Percentiles rank a stretch among this genome's conserved stretches.
phyloP scores from a whole-genome alignment of 2,797 vertebrate genomes.

The Rachycentron canadum region DNA sequence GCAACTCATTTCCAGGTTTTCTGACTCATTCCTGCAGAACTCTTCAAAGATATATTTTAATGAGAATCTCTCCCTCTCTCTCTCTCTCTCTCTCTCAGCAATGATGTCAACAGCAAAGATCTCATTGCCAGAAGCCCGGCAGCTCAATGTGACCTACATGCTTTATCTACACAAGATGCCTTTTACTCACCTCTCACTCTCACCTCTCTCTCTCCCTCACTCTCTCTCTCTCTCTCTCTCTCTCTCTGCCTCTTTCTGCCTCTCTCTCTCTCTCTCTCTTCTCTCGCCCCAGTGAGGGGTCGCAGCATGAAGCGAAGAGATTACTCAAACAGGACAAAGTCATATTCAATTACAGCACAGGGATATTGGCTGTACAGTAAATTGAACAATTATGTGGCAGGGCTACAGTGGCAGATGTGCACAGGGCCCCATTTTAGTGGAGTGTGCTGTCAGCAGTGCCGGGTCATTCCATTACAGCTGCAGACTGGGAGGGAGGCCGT shows the following conservation, averaged over 20 bases:
- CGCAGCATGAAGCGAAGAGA: constrained; percentile 72
- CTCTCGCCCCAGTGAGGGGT: constrained; percentile 51
- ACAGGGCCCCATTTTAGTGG: constrained; percentile 54
- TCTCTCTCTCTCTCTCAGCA: neutral
- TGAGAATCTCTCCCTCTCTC: neutral
- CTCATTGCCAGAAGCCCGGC: constrained; percentile 45
- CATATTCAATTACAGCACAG: constrained; percentile 79
- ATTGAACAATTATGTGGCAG: constrained; percentile 80
- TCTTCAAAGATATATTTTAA: neutral
- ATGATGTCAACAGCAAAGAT: constrained; percentile 49
- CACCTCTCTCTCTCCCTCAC: neutral
- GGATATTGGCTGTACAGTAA: constrained; percentile 81
- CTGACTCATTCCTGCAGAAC: too few relatives aligned
- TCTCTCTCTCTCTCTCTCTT: neutral
- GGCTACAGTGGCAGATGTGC: constrained; percentile 74
- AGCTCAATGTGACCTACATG: constrained; percentile 75
- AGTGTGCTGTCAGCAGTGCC: constrained; percentile 67
- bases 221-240: neutral
- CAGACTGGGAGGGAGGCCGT: constrained; percentile 51
- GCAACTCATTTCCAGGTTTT: too few relatives aligned
- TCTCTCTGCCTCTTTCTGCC: too few relatives aligned
- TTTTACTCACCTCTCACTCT: constrained; percentile 55
- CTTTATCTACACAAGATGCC: constrained; percentile 64
- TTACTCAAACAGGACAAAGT: constrained; percentile 82
- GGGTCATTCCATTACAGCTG: constrained; percentile 76